Percentiles rank a stretch among this genome's conserved stretches.
These are phyloP conservation scores for Anoplius nigerrimus DNA, from an alignment of 2,888 invertebrate species.

Conservation along the genomic window DNA sequence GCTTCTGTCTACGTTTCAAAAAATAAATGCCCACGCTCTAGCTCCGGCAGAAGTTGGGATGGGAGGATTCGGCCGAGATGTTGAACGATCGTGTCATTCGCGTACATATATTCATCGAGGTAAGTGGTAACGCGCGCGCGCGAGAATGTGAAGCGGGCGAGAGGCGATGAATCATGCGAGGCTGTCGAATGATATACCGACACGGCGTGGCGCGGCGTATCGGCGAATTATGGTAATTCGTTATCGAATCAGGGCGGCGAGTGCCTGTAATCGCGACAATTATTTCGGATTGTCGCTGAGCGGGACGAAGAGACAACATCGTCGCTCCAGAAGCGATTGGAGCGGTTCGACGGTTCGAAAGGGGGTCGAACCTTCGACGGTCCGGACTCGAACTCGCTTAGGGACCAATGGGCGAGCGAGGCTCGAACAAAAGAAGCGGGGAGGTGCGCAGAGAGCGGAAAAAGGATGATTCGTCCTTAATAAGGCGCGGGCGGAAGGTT, in stretches of 20 bases:
- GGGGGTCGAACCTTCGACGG: not conserved
- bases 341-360: slow-evolving; percentile 28
- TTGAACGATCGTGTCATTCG: not conserved
- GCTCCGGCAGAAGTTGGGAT: no score
- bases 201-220: slow-evolving; percentile 48
- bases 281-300: not conserved
- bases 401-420: not conserved
- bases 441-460: slow-evolving; percentile 21
- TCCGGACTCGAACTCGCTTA: no score
- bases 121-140: slow-evolving; percentile 37
- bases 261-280: not conserved
- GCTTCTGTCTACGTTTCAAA: not conserved
- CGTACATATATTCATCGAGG: slow-evolving; percentile 28
- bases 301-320: not conserved
- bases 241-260: slow-evolving; percentile 42
- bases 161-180: slow-evolving; percentile 7
- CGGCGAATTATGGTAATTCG: slow-evolving; percentile 61
- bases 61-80: no score
- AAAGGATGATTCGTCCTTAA: slow-evolving; percentile 17
- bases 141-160: slow-evolving; percentile 32
- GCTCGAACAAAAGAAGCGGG: slow-evolving; percentile 3
- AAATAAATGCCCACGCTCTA: no score
- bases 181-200: slow-evolving; percentile 11
- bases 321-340: not conserved
- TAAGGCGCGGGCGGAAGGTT: slow-evolving; percentile 20